phyloP scores from a whole-genome alignment of 2,797 vertebrate genomes.

The Cheracebus regulus region DNA sequence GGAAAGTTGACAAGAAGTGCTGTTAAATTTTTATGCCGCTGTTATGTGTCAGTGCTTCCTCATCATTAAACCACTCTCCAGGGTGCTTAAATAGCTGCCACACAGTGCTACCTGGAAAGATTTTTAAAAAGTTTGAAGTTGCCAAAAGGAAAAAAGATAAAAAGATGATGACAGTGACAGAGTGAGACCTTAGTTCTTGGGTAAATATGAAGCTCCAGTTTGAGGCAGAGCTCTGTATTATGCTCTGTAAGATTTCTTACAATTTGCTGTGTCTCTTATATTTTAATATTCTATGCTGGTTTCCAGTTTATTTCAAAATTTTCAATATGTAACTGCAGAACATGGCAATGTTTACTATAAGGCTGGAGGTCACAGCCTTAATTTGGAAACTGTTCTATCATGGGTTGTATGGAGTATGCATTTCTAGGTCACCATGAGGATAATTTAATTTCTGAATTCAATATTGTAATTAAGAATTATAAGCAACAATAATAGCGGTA shows the following conservation, averaged over 20 bases:
- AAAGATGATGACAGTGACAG: neutral
- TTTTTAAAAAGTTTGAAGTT: neutral
- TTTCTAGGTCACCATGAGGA: neutral
- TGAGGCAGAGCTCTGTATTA: neutral
- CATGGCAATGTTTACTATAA: neutral
- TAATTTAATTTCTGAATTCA: neutral
- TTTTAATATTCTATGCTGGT: neutral
- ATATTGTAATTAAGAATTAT: slow-evolving; percentile 25
- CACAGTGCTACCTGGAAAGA: neutral
- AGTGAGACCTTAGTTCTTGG: neutral
- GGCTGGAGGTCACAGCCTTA: neutral
- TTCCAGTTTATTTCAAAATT: neutral
- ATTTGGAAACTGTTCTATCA: slow-evolving; percentile 5
- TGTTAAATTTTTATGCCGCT: neutral
- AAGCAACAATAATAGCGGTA: neutral
- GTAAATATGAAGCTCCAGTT: neutral
- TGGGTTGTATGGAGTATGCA: neutral
- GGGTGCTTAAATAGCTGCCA: neutral
- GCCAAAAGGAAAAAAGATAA: neutral
- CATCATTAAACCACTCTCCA: neutral
- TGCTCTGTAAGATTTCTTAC: neutral
- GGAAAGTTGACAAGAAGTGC: neutral
- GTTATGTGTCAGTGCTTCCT: neutral
- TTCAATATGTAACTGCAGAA: neutral
- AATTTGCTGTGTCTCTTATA: neutral